Conservation (phyloP, 2,113 vertebrate species). For the Silurus glanis region DNA sequence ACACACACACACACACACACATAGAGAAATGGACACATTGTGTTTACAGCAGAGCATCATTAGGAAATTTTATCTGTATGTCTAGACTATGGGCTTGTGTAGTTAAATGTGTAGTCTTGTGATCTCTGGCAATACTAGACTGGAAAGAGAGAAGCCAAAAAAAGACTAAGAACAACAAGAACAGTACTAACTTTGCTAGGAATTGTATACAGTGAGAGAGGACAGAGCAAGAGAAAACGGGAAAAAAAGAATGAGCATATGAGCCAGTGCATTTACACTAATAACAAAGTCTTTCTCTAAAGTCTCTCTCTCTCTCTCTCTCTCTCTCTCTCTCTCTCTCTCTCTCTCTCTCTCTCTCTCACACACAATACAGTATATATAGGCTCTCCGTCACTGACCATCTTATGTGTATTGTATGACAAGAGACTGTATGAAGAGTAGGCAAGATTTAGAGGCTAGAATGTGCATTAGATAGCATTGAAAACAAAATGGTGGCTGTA, state of each 20-base stretch:
- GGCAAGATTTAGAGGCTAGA: background rate
- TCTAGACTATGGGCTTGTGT: background rate
- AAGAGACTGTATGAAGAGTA: background rate
- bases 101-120: background rate
- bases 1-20: conserved; percentile 11
- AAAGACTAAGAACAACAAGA: conserved; percentile 18
- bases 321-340: no score
- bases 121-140: background rate
- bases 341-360: no score
- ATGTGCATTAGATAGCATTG: background rate
- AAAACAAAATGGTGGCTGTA: background rate
- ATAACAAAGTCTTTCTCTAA: background rate
- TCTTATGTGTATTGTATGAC: background rate
- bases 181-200: background rate
- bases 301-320: no score
- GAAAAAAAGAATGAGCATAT: background rate
- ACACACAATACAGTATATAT: no score
- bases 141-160: background rate
- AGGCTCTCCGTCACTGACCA: background rate
- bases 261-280: background rate
- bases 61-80: conserved; percentile 1
- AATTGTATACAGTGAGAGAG: background rate
- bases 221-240: conserved; percentile 3
- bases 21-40: background rate
- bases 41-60: background rate